These are phyloP conservation scores for Sycophaga agraensis DNA, from an alignment of 1,140 invertebrate genomes.

Conservation along the genomic window DNA sequence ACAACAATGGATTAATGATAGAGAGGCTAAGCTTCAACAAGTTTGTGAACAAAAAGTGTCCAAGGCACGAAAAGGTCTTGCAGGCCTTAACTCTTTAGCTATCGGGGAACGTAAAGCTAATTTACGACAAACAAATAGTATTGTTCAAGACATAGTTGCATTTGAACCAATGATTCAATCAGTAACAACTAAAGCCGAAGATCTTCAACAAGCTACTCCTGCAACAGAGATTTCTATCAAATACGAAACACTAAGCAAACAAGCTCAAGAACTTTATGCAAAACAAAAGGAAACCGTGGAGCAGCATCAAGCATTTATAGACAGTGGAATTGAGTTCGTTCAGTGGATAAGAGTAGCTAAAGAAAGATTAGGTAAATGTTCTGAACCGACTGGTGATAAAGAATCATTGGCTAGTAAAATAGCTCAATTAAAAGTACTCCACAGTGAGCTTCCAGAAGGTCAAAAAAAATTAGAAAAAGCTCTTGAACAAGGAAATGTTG, in stretches of 20 bases:
- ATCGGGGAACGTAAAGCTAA: conserved; percentile 84
- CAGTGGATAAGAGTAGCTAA: conserved; percentile 88
- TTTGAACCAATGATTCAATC: conserved; percentile 95
- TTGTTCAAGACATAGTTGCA: conserved; percentile 91
- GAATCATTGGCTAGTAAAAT: conserved; percentile 83
- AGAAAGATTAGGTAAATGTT: conserved; percentile 89
- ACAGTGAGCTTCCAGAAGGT: conserved; percentile 79
- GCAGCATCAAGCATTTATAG: conserved; percentile 86
- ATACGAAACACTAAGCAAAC: conserved; percentile 86
- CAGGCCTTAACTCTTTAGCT: conserved; percentile 74
- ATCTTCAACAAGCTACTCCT: conserved; percentile 81
- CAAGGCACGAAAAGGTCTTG: conserved; percentile 73
- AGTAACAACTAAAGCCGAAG: conserved; percentile 86
- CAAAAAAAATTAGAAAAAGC: conserved; percentile 80
- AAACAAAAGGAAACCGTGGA: conserved; percentile 89
- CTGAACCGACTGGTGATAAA: conserved; percentile 91
- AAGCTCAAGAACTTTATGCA: conserved; percentile 86
- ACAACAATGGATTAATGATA: conserved; percentile 92
- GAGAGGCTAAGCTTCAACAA: conserved; percentile 91
- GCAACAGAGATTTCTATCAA: conserved; percentile 87
- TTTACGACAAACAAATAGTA: conserved; percentile 87
- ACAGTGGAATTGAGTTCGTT: conserved; percentile 87
- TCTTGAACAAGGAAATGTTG: conserved; percentile 77
- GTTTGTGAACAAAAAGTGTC: conserved; percentile 84
- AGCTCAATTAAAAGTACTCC: conserved; percentile 79